These are phyloP conservation scores for Stylophora pistillata DNA, from an alignment of 64 coral and sea anemone species.

Conservation along the genomic window DNA sequence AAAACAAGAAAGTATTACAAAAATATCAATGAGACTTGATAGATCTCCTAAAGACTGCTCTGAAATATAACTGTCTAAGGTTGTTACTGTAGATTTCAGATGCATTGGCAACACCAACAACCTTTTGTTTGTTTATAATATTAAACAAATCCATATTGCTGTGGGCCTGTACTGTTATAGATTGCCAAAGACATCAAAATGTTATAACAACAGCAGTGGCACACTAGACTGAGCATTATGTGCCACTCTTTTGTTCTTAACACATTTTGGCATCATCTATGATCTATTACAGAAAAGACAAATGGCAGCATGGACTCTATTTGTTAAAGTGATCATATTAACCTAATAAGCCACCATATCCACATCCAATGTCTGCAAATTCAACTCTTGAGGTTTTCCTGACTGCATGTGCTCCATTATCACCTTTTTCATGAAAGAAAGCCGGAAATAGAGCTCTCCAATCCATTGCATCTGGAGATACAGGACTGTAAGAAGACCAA, in stretches of 20 bases:
- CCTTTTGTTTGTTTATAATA: no score
- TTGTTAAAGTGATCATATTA: neutral
- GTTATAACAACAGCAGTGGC: no score
- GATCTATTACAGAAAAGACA: neutral
- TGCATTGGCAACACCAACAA: no score
- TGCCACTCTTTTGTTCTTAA: no score
- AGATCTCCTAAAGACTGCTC: neutral
- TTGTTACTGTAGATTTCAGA: no score
- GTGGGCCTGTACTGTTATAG: no score
- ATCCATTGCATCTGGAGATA: slow-evolving; percentile 85
- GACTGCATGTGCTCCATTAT: neutral
- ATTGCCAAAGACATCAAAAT: no score
- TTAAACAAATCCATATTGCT: no score
- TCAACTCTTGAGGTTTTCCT: slow-evolving; percentile 34
- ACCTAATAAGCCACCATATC: slow-evolving; percentile 95
- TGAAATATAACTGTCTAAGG: no score
- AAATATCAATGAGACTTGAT: neutral
- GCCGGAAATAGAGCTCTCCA: slow-evolving; percentile 82
- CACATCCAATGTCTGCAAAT: slow-evolving; percentile 98
- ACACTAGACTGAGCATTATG: no score
- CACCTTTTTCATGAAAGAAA: slow-evolving; percentile 49
- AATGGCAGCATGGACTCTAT: neutral
- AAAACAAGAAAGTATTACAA: slow-evolving; percentile 4
- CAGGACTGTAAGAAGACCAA: slow-evolving; percentile 53
- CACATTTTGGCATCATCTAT: neutral